Evolutionary conservation across 2,797 vertebrate genomes (phyloP), one percentile per base, ranked within the genome.

Genomic region (Cirrhinus molitorella): DNA sequence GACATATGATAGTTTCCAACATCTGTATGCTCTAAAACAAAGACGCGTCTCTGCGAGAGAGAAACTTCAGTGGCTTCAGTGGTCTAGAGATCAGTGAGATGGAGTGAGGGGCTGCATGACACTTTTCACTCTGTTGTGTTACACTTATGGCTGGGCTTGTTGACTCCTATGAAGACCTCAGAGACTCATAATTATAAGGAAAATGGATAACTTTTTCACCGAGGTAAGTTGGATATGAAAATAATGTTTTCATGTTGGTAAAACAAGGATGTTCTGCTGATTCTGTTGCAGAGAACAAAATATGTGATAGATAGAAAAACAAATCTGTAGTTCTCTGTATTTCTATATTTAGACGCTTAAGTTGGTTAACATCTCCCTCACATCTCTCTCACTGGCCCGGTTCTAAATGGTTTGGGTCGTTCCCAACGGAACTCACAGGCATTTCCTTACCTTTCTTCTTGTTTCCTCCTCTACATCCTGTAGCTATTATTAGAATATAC

Each of bases 141-240:
- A 55, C 66, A 89, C 92, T 89, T 91, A 91, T 89, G 93, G 88
- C 88, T 80, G 12, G 83, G 88, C 68, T 63, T 83, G 79, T 84
- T 23, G 82, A 78, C 57, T 74, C 76, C 72, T 89, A 74, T 78
- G 84, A 81, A 80, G 88, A 89, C 92, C 89, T 40, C 84, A 16
- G 85, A 92, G 91, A 90, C 88, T 91, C 84, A 61, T 51, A 53
- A 21, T 81, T 85, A 91, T 74, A 71, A 88, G 91, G 88, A 87
- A 86, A 63, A 97, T 97, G 96, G 96, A 96, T 75, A 95, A 93
- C 87, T 96, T 96, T 94, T 96, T 96, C 89, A 92, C 94, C 0
- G 95, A 96, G 96, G 96, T 97, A 92, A 96, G 94, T 85, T 63
- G 17, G 6, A 34, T 40, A 25, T 28, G 70, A 59, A 66, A 65